A percentile compares a stretch with the other conserved stretches of the same genome.
phyloP scores from a whole-genome alignment of 1,140 invertebrate species.

The Papilio glaucus region DNA sequence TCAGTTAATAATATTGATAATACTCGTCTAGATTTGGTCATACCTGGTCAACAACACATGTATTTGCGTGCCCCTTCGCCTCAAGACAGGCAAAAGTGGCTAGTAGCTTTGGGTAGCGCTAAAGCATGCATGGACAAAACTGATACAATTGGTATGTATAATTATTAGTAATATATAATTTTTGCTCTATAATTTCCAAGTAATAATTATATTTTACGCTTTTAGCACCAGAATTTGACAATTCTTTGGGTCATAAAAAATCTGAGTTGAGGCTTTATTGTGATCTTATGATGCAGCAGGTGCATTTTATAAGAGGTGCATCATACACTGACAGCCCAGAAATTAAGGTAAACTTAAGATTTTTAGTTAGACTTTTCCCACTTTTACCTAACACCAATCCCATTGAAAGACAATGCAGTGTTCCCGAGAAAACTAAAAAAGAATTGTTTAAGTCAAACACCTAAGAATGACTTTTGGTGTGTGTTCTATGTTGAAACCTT shows the following conservation, averaged over 20 bases:
- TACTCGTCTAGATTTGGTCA: constrained; percentile 89
- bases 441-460: too few relatives aligned
- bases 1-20: constrained; percentile 89
- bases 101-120: constrained; percentile 91
- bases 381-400: too few relatives aligned
- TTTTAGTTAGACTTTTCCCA: too few relatives aligned
- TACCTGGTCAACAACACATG: constrained; percentile 92
- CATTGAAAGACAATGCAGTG: too few relatives aligned
- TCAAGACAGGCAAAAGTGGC: constrained; percentile 91
- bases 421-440: too few relatives aligned
- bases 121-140: constrained; percentile 87
- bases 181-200: not conserved
- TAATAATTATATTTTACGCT: constrained; percentile 26
- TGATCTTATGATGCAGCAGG: constrained; percentile 93
- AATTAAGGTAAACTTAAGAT: constrained; percentile 85
- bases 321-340: constrained; percentile 85
- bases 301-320: constrained; percentile 90
- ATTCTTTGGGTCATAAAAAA: constrained; percentile 87
- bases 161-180: not conserved
- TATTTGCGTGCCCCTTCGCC: constrained; percentile 90
- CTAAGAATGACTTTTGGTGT: too few relatives aligned
- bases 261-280: constrained; percentile 91
- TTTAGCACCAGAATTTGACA: constrained; percentile 60
- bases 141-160: constrained; percentile 63
- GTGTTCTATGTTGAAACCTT: too few relatives aligned